Evolutionary conservation across 2,888 invertebrate genomes (phyloP).

Genomic region (Neocrepidodera transversa): DNA sequence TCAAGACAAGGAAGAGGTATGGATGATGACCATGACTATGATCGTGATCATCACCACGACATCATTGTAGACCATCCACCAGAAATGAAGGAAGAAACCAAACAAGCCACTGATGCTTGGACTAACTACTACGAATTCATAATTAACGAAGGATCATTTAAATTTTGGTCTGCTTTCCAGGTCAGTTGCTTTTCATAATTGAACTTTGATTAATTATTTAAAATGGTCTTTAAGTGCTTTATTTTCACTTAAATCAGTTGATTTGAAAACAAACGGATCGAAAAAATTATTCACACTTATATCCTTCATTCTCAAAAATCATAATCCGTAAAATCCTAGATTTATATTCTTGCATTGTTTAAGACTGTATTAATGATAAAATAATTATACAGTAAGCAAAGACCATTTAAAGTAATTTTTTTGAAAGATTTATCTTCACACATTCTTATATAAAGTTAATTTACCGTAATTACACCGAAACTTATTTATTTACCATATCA

Average conservation of each 20-base stretch:
- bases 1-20: slow-evolving; percentile 57
- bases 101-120: slow-evolving; percentile 75
- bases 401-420: slow-evolving; percentile 12
- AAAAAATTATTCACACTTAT: too few relatives aligned
- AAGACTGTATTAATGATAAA: slow-evolving; percentile 2
- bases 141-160: slow-evolving; percentile 87
- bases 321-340: too few relatives aligned
- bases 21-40: slow-evolving; percentile 63
- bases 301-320: too few relatives aligned
- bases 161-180: slow-evolving; percentile 89
- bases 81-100: slow-evolving; percentile 61
- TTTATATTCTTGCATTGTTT: too few relatives aligned
- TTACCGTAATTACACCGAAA: slow-evolving; percentile 16
- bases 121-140: slow-evolving; percentile 86
- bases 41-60: slow-evolving; percentile 60
- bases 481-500: slow-evolving; percentile 19
- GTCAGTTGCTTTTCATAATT: too few relatives aligned
- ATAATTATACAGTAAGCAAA: slow-evolving; percentile 10
- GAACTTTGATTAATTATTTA: too few relatives aligned
- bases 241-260: too few relatives aligned
- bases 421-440: slow-evolving; percentile 11
- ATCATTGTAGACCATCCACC: slow-evolving; percentile 58
- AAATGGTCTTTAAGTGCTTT: too few relatives aligned
- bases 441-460: slow-evolving; percentile 15
- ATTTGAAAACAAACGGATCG: too few relatives aligned